Evolutionary conservation across 1,140 invertebrate species (phyloP), one percentile per base, ranked within the genome.

Genomic region (Pissodes strobi): DNA sequence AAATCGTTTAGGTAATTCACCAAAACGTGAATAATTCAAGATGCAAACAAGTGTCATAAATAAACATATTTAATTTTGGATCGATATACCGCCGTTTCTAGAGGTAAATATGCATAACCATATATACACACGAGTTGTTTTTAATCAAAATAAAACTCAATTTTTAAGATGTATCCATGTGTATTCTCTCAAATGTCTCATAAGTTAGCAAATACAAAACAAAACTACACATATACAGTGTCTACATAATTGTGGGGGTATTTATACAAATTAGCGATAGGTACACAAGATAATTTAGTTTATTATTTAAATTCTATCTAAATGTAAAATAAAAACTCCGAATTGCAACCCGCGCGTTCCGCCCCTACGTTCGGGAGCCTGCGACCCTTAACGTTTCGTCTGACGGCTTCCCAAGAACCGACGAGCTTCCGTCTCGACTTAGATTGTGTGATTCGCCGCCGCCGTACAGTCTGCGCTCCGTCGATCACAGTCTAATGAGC

Each of bases 191-290:
- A 58, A 64, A 69, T 68, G 70, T 70, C 48, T 74, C 71, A 74
- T 72, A 72, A 72, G 70, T 75, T 74, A 71, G 74, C 76, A 75
- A 76, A 76, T 76, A 78, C 75, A 76, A 78, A 77, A 75, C 72
- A 76, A 75, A 76, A 78, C 74, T 78, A 78, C 76, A 78, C 74
- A 78, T 77, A 76, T 78, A 78, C 75, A 78, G 70, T 77, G 70
- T 74, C 71, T 76, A 74, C 72, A 75, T 70, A 73, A 69, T 69
- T 55, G 68, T 70, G 73, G 70, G 74, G 51, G 34, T 75, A 75
- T 75, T 77, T 74, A 74, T 76, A 75, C 72, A 76, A 74, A 75
- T 65, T 74, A 78, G 73, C 72, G 69, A 72, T 76, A 76, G 75
- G 72, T 76, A 78, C 75, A 78, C 72, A 76, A 76, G 73, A 76